These are phyloP conservation scores for Canis aureus DNA, from an alignment of 2,113 vertebrate species.

Conservation along the genomic window DNA sequence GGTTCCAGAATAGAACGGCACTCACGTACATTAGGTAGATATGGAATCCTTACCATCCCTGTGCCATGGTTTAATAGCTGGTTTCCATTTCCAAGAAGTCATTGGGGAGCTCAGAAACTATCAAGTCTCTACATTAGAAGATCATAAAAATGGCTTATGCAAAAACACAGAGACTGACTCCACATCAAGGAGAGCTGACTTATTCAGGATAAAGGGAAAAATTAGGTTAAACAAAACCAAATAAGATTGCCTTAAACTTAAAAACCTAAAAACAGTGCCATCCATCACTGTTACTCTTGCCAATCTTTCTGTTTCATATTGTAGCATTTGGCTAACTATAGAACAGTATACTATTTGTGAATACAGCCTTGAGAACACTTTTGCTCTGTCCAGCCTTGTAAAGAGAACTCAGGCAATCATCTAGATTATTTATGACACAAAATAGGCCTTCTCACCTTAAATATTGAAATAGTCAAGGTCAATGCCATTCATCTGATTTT, in stretches of 20 bases:
- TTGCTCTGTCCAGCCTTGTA: background rate
- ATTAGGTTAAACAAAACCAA: background rate
- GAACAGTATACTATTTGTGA: background rate
- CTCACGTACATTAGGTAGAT: background rate
- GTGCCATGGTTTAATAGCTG: background rate
- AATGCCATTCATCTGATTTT: background rate
- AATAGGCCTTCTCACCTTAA: constrained; percentile 15
- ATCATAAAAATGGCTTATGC: background rate
- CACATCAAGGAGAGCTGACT: background rate
- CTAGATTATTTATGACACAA: background rate
- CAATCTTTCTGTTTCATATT: background rate
- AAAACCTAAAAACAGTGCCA: constrained; percentile 38
- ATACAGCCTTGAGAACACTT: background rate
- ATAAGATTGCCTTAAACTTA: background rate
- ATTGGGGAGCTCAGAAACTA: background rate
- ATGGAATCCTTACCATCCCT: background rate
- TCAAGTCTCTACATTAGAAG: background rate
- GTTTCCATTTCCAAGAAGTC: background rate
- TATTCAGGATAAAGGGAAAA: background rate
- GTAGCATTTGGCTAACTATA: background rate
- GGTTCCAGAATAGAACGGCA: background rate
- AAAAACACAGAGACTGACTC: background rate
- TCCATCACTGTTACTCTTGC: background rate
- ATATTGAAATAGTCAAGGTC: constrained; percentile 36
- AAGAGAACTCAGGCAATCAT: background rate